Percentiles rank a stretch among this genome's conserved stretches.
These are phyloP conservation scores for Rhabdophis nuchalis DNA, from an alignment of 2,797 vertebrate species.

Conservation along the genomic window DNA sequence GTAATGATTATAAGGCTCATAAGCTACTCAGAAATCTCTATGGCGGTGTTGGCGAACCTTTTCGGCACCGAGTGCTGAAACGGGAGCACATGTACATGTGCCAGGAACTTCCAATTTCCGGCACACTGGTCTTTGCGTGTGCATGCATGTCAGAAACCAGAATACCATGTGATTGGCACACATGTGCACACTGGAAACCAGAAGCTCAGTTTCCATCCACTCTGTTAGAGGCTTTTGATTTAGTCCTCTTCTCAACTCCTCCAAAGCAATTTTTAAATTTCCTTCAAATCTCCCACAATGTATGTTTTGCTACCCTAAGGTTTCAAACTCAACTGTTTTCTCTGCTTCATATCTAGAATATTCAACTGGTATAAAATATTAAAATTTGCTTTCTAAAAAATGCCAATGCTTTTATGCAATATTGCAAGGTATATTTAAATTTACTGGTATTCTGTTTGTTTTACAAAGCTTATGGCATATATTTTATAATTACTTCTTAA, in stretches of 20 bases:
- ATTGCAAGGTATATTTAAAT: not conserved
- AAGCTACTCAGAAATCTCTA: not conserved
- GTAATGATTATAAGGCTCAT: not conserved
- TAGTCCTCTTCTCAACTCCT: not conserved
- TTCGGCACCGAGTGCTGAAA: too few relatives aligned
- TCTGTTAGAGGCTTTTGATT: not conserved
- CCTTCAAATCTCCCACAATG: not conserved
- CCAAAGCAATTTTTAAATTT: not conserved
- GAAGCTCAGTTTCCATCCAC: not conserved
- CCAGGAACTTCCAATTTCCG: too few relatives aligned
- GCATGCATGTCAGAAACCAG: too few relatives aligned
- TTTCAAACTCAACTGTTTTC: not conserved
- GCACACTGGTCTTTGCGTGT: too few relatives aligned
- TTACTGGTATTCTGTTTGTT: not conserved
- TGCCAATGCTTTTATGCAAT: not conserved
- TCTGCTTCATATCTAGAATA: not conserved
- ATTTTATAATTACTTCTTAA: not conserved
- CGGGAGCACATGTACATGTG: too few relatives aligned
- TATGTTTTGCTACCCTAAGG: not conserved
- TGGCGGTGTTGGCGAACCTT: not conserved
- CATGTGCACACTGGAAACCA: too few relatives aligned
- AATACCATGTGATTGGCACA: too few relatives aligned
- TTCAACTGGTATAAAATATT: not conserved
- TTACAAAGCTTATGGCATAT: not conserved
- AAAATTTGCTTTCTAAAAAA: not conserved